phyloP scores from a whole-genome alignment of 2,888 invertebrate genomes.

The Polia nebulosa region DNA sequence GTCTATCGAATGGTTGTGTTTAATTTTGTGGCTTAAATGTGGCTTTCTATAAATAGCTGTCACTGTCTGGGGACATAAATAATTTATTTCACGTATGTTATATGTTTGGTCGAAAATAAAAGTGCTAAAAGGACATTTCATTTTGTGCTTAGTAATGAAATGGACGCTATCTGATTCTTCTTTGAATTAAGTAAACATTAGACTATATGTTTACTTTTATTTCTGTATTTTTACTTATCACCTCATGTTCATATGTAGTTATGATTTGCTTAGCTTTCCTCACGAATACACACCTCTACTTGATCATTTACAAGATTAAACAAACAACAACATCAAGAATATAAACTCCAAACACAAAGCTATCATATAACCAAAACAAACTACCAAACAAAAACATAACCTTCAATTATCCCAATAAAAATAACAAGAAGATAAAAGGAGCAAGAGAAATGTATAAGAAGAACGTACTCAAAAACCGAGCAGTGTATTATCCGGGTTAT shows the following conservation, averaged over 20 bases:
- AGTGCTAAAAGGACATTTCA: too few species aligned
- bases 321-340: neutral
- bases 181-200: too few species aligned
- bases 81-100: neutral
- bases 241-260: too few species aligned
- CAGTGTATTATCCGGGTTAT: constrained; percentile 79
- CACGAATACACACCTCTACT: too few species aligned
- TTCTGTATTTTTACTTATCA: too few species aligned
- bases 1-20: neutral
- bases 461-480: constrained; percentile 72
- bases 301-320: too few species aligned
- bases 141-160: too few species aligned
- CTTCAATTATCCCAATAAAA: constrained; percentile 59
- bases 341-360: constrained; percentile 17
- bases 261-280: too few species aligned
- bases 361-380: neutral
- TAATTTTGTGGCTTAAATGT: neutral
- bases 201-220: too few species aligned
- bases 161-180: too few species aligned
- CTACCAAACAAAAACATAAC: constrained; percentile 29
- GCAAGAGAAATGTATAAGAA: constrained; percentile 69
- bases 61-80: neutral
- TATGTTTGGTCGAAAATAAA: neutral
- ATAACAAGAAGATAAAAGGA: constrained; percentile 53
- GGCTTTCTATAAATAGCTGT: neutral